phyloP scores from a whole-genome alignment of 2,888 invertebrate species.

The Lepidocyrtinus sp. region DNA sequence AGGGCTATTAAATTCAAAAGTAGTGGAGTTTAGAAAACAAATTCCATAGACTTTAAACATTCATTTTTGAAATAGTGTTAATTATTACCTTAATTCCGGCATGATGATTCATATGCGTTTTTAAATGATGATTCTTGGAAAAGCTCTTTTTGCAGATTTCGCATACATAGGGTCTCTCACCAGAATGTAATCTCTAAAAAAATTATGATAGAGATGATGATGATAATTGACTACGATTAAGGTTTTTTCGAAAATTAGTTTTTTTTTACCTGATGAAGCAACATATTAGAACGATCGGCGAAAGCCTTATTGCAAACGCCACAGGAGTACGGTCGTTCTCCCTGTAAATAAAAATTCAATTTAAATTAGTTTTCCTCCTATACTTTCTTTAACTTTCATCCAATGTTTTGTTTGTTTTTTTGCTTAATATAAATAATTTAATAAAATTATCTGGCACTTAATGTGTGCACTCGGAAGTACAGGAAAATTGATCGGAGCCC shows the following conservation, averaged over 20 bases:
- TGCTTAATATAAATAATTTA: background rate
- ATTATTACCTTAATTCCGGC: conserved; percentile 66
- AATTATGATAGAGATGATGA: conserved; percentile 32
- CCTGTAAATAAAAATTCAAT: conserved; percentile 33
- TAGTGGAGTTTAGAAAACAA: no score
- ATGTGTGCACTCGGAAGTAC: conserved; percentile 74
- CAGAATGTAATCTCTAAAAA: conserved; percentile 82
- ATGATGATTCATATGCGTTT: conserved; percentile 70
- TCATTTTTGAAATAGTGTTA: no score
- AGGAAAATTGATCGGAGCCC: conserved; percentile 85
- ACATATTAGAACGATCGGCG: conserved; percentile 86
- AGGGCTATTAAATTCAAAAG: no score
- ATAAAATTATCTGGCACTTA: conserved; percentile 25
- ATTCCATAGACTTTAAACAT: no score
- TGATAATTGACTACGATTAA: background rate
- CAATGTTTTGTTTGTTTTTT: background rate
- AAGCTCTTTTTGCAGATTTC: conserved; percentile 79
- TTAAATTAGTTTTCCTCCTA: background rate
- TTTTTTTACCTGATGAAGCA: conserved; percentile 76
- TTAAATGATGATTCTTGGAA: conserved; percentile 73
- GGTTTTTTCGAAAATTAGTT: background rate
- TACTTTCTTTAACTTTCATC: background rate
- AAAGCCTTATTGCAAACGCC: conserved; percentile 65
- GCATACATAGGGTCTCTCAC: conserved; percentile 86
- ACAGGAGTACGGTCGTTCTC: conserved; percentile 66